phyloP scores from a whole-genome alignment of 1,140 invertebrate species.

The Oscheius sp. region DNA sequence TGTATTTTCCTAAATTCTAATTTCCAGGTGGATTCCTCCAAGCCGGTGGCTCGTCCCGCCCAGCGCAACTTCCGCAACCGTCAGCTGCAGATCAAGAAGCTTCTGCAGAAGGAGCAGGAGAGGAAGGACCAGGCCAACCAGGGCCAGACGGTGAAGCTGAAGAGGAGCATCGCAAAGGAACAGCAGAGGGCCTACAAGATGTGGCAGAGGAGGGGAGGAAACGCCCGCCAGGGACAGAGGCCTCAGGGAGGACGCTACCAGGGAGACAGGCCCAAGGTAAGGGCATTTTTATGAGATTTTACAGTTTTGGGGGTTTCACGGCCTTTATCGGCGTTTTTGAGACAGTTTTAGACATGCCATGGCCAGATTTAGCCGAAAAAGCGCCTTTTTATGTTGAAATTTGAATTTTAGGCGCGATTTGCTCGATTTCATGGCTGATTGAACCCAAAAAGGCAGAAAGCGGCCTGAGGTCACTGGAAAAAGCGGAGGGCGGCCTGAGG shows the following conservation, averaged over 20 bases:
- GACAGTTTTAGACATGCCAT: too few relatives aligned
- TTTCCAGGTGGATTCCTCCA: slow-evolving; percentile 33
- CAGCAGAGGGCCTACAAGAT: slow-evolving; percentile 55
- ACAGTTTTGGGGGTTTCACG: too few relatives aligned
- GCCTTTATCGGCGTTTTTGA: too few relatives aligned
- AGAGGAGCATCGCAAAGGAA: slow-evolving; percentile 58
- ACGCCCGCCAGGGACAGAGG: slow-evolving; percentile 37
- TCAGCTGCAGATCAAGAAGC: slow-evolving; percentile 39
- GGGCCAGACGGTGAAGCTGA: slow-evolving; percentile 53
- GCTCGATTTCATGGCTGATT: too few relatives aligned
- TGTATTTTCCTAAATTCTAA: not conserved
- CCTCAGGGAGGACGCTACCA: slow-evolving; percentile 30
- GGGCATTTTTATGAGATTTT: too few relatives aligned
- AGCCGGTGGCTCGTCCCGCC: slow-evolving; percentile 25
- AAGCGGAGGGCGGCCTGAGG: too few relatives aligned
- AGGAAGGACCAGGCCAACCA: slow-evolving; percentile 52
- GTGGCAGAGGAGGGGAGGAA: slow-evolving; percentile 55
- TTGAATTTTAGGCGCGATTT: too few relatives aligned
- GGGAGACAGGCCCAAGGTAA: slow-evolving; percentile 33
- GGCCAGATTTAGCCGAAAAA: too few relatives aligned
- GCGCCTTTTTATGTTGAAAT: too few relatives aligned
- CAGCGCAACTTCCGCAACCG: slow-evolving; percentile 40
- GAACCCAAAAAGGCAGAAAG: too few relatives aligned
- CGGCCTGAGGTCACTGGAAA: too few relatives aligned
- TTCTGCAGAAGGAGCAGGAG: slow-evolving; percentile 54